Conservation (phyloP, 2,113 vertebrate species). For the Heteronetta atricapilla region DNA sequence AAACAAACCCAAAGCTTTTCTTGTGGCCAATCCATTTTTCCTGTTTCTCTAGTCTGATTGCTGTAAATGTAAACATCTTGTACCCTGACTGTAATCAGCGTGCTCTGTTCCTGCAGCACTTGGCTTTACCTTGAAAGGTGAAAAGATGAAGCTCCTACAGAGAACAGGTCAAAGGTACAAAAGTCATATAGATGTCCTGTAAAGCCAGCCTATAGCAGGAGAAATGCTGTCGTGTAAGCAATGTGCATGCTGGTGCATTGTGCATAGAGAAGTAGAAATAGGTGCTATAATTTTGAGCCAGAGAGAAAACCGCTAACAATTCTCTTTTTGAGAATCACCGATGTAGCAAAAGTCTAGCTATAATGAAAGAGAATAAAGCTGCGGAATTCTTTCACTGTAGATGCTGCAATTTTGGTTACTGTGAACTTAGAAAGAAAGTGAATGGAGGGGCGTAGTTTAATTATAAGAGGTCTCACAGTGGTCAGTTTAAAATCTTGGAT, state of each 20-base stretch:
- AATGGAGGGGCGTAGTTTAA: slow-evolving; percentile 23
- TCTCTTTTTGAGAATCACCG: not conserved
- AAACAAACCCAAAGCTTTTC: not conserved
- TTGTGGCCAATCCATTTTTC: not conserved
- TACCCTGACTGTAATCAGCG: not conserved
- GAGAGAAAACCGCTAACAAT: not conserved
- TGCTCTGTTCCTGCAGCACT: not conserved
- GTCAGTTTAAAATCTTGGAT: slow-evolving; percentile 25
- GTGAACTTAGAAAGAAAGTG: slow-evolving; percentile 11
- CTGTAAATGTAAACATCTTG: not conserved
- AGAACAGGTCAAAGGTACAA: not conserved
- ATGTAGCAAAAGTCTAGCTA: not conserved
- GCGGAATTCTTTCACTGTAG: not conserved
- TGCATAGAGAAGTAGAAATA: not conserved
- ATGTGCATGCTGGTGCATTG: not conserved
- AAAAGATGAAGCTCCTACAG: not conserved
- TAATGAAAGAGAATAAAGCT: slow-evolving; percentile 44
- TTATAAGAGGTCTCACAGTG: slow-evolving; percentile 16
- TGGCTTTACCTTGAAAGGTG: not conserved
- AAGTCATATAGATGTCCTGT: not conserved
- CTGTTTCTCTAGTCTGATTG: not conserved
- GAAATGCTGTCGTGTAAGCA: not conserved
- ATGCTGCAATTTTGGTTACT: slow-evolving; percentile 55
- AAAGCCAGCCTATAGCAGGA: not conserved
- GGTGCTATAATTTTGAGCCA: not conserved